These are phyloP conservation scores for Carpatolechia fugitivella DNA, from an alignment of 2,888 invertebrate species.

Conservation along the genomic window DNA sequence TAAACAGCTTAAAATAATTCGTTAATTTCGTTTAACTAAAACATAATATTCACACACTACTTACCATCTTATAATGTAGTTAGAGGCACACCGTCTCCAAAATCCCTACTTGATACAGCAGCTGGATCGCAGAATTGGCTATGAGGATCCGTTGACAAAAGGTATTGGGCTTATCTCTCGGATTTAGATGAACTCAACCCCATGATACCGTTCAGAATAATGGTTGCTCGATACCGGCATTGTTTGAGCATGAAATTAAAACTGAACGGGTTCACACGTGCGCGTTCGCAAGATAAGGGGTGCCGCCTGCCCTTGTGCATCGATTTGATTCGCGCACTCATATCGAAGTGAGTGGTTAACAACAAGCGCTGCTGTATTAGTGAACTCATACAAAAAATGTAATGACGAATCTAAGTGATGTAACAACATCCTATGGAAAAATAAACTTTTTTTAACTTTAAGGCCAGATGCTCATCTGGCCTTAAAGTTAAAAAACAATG, in stretches of 20 bases:
- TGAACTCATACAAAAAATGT: no score
- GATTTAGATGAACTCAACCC: constrained; percentile 78
- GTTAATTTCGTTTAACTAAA: no score
- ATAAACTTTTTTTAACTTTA: no score
- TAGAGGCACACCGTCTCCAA: neutral
- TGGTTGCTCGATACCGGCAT: constrained; percentile 76
- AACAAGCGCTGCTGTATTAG: neutral
- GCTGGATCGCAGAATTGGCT: constrained; percentile 58
- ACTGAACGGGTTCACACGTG: constrained; percentile 79
- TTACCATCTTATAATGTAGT: no score
- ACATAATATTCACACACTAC: no score
- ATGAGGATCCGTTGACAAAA: constrained; percentile 69
- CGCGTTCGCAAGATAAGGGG: constrained; percentile 74
- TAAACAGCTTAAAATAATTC: no score
- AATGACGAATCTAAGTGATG: no score
- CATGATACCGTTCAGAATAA: constrained; percentile 73
- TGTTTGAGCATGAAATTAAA: constrained; percentile 80
- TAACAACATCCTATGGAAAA: no score
- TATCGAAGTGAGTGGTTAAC: neutral
- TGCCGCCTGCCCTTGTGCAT: constrained; percentile 53
- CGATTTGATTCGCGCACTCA: constrained; percentile 46
- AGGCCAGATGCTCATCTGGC: no score
- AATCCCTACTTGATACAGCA: neutral
- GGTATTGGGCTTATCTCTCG: constrained; percentile 67
- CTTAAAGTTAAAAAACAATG: no score